A percentile compares a stretch with the other conserved stretches of the same genome.
Evolutionary conservation across 2,888 invertebrate genomes (phyloP).

Genomic region (Leptothorax acervorum): DNA sequence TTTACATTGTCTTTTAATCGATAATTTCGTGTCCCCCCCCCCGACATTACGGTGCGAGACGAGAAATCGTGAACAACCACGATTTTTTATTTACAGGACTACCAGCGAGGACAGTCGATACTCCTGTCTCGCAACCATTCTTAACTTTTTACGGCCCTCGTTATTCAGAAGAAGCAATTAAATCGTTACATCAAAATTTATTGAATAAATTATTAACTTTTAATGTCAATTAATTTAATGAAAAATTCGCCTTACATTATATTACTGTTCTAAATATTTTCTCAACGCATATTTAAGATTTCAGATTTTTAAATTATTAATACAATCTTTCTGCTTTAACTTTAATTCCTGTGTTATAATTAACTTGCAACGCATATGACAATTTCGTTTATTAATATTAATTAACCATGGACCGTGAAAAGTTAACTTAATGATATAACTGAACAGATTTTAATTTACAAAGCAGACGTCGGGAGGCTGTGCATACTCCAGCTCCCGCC

Average conservation of each 20-base stretch:
- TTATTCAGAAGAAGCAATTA: conserved; percentile 14
- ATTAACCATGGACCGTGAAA: conserved; percentile 12
- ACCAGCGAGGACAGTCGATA: conserved; percentile 75
- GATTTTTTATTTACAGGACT: conserved; percentile 56
- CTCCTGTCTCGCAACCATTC: conserved; percentile 74
- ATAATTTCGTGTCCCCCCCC: background rate
- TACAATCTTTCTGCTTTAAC: background rate
- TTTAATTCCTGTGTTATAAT: background rate
- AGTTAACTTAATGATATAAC: background rate
- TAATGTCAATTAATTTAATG: conserved; percentile 52
- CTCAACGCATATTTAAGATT: background rate
- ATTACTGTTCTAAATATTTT: conserved; percentile 24
- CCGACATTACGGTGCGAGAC: conserved; percentile 27
- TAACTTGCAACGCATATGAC: background rate
- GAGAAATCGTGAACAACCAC: conserved; percentile 23
- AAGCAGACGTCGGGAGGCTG: conserved; percentile 75
- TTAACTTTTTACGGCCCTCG: conserved; percentile 31
- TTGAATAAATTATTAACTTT: conserved; percentile 56
- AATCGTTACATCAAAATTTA: conserved; percentile 40
- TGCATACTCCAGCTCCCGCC: conserved; percentile 82
- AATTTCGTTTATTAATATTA: background rate
- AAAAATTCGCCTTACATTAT: background rate
- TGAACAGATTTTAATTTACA: conserved; percentile 40
- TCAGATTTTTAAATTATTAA: background rate
- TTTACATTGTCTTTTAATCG: conserved; percentile 35